Conservation (phyloP, 2,888 invertebrate genomes). For the Odontomyia ornata region DNA sequence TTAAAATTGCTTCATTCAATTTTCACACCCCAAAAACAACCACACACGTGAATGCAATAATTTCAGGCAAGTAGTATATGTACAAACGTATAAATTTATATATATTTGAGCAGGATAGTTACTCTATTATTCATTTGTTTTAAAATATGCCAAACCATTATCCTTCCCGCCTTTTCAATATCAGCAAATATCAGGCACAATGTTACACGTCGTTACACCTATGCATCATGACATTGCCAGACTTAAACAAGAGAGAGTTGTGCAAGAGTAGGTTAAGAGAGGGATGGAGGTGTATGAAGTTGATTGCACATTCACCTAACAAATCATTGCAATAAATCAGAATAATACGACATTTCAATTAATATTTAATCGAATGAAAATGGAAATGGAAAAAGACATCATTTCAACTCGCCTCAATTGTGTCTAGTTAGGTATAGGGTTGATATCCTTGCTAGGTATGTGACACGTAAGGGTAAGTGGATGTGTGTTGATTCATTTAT, state of each 20-base stretch:
- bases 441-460: no score
- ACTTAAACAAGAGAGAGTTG: no score
- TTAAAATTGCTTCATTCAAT: slow-evolving; percentile 1
- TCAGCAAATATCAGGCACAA: not conserved
- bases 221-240: not conserved
- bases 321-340: slow-evolving; percentile 22
- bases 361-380: slow-evolving; percentile 40
- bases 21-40: not conserved
- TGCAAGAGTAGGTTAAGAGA: no score
- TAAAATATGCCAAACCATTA: not conserved
- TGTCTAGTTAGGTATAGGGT: no score
- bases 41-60: not conserved
- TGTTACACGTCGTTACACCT: not conserved
- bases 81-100: not conserved
- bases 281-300: no score
- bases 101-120: not conserved
- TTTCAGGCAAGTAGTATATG: not conserved
- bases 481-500: no score
- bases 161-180: not conserved
- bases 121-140: not conserved
- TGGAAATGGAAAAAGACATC: slow-evolving; percentile 2
- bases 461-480: no score
- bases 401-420: not conserved
- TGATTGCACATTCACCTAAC: slow-evolving; percentile 12
- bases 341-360: slow-evolving; percentile 35